Percentiles rank a stretch among this genome's conserved stretches.
Evolutionary conservation across 2,888 invertebrate species (phyloP).

Genomic region (Thereva unica): DNA sequence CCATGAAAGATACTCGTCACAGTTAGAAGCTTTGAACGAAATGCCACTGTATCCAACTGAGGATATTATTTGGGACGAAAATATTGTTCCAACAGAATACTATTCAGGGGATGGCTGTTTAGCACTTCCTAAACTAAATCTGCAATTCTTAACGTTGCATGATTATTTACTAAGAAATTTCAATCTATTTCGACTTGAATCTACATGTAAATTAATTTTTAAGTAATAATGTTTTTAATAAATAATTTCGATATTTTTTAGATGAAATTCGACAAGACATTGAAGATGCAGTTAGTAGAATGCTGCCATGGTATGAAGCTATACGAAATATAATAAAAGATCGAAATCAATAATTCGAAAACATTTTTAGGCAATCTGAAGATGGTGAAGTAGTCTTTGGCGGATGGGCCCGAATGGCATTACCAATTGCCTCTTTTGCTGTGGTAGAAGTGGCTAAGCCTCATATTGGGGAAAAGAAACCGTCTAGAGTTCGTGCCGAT

Average conservation of each 20-base stretch:
- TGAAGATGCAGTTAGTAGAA: constrained; percentile 92
- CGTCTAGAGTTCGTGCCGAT: constrained; percentile 94
- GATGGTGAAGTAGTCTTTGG: constrained; percentile 87
- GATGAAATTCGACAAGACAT: constrained; percentile 98
- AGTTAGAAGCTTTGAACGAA: constrained; percentile 91
- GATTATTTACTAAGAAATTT: constrained; percentile 97
- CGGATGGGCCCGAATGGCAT: constrained; percentile 99
- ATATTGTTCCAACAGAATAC: constrained; percentile 96
- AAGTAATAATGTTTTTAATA: constrained; percentile 21
- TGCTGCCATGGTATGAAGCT: constrained; percentile 83
- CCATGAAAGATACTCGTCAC: constrained; percentile 87
- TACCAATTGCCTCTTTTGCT: constrained; percentile 88
- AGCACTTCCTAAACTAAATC: constrained; percentile 94
- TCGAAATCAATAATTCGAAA: constrained; percentile 2
- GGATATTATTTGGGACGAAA: constrained; percentile 98
- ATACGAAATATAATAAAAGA: constrained; percentile 44
- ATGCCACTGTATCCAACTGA: constrained; percentile 99
- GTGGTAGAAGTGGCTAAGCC: constrained; percentile 94
- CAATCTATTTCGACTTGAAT: constrained; percentile 94
- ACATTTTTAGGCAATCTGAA: constrained; percentile 72
- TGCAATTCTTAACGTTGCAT: constrained; percentile 97
- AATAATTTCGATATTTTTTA: constrained; percentile 56
- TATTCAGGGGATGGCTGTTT: constrained; percentile 95
- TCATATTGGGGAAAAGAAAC: constrained; percentile 91
- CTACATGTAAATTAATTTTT: constrained; percentile 77